A percentile compares a stretch with the other conserved stretches of the same genome.
Evolutionary conservation across 2,797 vertebrate species (phyloP).

Genomic region (Alfaro cultratus): DNA sequence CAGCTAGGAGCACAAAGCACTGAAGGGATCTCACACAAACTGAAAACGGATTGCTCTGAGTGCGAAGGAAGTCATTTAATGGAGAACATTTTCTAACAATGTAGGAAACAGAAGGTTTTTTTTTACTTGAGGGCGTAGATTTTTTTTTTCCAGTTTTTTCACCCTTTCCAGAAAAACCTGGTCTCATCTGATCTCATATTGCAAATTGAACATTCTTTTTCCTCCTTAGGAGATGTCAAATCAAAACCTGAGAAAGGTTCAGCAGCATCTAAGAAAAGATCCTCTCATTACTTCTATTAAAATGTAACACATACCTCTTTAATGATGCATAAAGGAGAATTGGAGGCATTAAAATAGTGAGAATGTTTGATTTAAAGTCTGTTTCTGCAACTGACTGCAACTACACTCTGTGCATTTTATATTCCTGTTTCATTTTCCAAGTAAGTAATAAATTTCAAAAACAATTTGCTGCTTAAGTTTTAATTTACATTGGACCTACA

Average conservation of each 20-base stretch:
- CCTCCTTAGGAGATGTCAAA: background rate
- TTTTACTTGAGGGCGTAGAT: slow-evolving; percentile 45
- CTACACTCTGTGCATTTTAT: slow-evolving; percentile 8
- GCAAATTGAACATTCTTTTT: background rate
- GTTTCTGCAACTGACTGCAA: slow-evolving; percentile 5
- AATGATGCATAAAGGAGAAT: background rate
- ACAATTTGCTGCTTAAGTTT: background rate
- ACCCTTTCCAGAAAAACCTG: slow-evolving; percentile 47
- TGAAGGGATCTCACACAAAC: slow-evolving; percentile 6
- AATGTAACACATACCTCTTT: background rate
- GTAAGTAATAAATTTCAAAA: slow-evolving; percentile 4
- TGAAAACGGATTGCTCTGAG: slow-evolving; percentile 34
- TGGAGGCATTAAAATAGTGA: background rate
- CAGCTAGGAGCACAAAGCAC: slow-evolving; percentile 5
- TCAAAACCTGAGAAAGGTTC: background rate
- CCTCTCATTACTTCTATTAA: slow-evolving; percentile 22
- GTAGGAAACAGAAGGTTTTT: slow-evolving; percentile 42
- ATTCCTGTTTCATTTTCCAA: slow-evolving; percentile 7
- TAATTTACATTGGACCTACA: background rate
- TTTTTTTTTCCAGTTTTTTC: slow-evolving; percentile 51
- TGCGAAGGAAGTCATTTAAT: slow-evolving; percentile 32
- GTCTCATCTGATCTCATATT: slow-evolving; percentile 52
- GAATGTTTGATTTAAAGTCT: background rate
- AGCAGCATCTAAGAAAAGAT: slow-evolving; percentile 28
- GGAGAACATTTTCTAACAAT: slow-evolving; percentile 35